These are phyloP conservation scores for Pseudomyrmex flavicornis DNA, from an alignment of 1,140 invertebrate species.

Conservation along the genomic window DNA sequence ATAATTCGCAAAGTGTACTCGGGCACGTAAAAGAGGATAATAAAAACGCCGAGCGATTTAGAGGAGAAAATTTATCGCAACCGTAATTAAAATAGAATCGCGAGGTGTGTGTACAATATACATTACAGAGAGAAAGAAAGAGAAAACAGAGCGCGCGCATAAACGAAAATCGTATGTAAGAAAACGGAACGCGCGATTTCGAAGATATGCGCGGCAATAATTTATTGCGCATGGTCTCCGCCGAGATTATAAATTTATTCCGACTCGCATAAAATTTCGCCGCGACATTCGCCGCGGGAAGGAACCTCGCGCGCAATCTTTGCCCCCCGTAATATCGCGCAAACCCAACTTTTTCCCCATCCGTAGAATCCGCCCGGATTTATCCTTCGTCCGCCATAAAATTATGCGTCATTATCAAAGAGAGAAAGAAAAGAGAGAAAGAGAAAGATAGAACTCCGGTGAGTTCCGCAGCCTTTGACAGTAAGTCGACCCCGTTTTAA, in stretches of 20 bases:
- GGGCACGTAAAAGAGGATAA: neutral
- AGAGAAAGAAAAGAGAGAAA: neutral
- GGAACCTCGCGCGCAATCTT: conserved; percentile 37
- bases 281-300: neutral
- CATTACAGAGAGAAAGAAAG: too few relatives aligned
- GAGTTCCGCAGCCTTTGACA: conserved; percentile 28
- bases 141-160: neutral
- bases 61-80: conserved; percentile 30
- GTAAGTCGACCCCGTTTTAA: conserved; percentile 39
- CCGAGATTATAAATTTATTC: conserved; percentile 57
- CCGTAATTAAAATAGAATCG: conserved; percentile 55
- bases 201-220: conserved; percentile 33
- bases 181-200: conserved; percentile 27
- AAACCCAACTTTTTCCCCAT: conserved; percentile 33
- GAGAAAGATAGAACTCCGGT: conserved; percentile 7
- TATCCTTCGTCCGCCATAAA: conserved; percentile 38
- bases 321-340: conserved; percentile 17
- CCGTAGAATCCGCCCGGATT: conserved; percentile 18
- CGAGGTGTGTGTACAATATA: neutral
- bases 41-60: conserved; percentile 1
- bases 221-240: conserved; percentile 12
- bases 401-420: conserved; percentile 58
- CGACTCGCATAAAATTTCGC: conserved; percentile 29
- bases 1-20: conserved; percentile 15
- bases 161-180: conserved; percentile 10